These are phyloP conservation scores for Scatophagus argus DNA, from an alignment of 2,113 vertebrate genomes.

Conservation along the genomic window DNA sequence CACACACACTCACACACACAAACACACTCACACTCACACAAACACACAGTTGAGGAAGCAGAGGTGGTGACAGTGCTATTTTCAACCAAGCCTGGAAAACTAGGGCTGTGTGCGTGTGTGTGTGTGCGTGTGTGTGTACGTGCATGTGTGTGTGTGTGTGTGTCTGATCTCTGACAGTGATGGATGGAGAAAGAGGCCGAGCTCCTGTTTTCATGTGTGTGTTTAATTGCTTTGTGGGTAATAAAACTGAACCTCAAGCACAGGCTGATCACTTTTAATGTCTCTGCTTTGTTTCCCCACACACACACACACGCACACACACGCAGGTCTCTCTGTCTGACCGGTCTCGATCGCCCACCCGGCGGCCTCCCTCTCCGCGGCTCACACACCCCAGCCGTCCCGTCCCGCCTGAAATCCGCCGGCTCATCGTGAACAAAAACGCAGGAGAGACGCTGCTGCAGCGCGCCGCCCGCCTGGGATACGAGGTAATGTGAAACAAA, in stretches of 20 bases:
- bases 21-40: slow-evolving; percentile 18
- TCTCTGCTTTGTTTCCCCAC: not conserved
- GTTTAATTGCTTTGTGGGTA: slow-evolving; percentile 42
- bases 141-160: slow-evolving; percentile 11
- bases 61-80: slow-evolving; percentile 66
- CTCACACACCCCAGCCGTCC: slow-evolving; percentile 84
- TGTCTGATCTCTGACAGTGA: slow-evolving; percentile 43
- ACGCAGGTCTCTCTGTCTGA: slow-evolving; percentile 83
- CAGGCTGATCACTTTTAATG: slow-evolving; percentile 36
- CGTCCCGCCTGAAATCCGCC: slow-evolving; percentile 90
- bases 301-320: slow-evolving; percentile 12
- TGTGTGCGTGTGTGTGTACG: slow-evolving; percentile 8
- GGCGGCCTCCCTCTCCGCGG: slow-evolving; percentile 44
- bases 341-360: slow-evolving; percentile 74
- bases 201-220: slow-evolving; percentile 24
- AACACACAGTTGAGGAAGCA: slow-evolving; percentile 31
- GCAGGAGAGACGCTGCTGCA: slow-evolving; percentile 94
- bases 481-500: slow-evolving; percentile 83
- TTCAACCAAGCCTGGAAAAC: slow-evolving; percentile 21
- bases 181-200: slow-evolving; percentile 27
- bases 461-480: slow-evolving; percentile 93
- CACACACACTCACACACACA: slow-evolving; percentile 7
- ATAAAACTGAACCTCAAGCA: slow-evolving; percentile 23
- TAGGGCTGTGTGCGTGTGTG: slow-evolving; percentile 18
- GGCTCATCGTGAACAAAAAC: slow-evolving; percentile 97